Evolutionary conservation across 2,113 vertebrate genomes (phyloP).

Genomic region (Paratilapia polleni): DNA sequence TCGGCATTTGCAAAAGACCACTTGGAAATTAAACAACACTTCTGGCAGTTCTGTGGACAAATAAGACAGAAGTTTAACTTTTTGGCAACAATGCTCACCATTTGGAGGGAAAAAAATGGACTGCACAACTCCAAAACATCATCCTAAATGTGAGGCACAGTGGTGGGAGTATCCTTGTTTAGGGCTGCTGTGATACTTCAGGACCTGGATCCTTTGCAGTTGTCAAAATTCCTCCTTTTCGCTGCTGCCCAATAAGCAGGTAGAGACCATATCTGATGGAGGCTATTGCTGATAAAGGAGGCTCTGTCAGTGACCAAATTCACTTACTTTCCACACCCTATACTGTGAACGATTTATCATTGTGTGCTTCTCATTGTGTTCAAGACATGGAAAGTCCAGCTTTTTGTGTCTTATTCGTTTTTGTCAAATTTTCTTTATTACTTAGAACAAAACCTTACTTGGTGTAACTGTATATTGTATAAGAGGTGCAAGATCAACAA

Average conservation of each 20-base stretch:
- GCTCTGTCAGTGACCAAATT: background rate
- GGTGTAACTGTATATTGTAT: background rate
- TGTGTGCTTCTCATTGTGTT: rapidly evolving
- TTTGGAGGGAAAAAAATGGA: background rate
- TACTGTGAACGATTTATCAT: background rate
- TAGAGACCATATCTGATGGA: background rate
- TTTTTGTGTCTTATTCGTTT: background rate
- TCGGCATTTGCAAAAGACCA: too few relatives aligned
- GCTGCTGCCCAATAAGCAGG: background rate
- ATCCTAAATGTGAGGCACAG: background rate
- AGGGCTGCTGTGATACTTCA: background rate
- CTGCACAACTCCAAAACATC: background rate
- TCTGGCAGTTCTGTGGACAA: too few relatives aligned
- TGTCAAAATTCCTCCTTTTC: background rate
- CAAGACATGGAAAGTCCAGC: background rate
- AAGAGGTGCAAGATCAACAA: background rate
- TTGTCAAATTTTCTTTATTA: too few relatives aligned
- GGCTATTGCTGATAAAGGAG: background rate
- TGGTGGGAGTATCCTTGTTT: background rate
- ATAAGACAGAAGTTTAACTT: background rate
- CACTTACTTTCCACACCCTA: background rate
- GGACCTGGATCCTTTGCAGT: background rate
- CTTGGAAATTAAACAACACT: too few relatives aligned
- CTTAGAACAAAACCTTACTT: too few relatives aligned
- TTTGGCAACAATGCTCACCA: background rate